phyloP scores from a whole-genome alignment of 2,113 vertebrate genomes.

The Toxotes jaculatrix region DNA sequence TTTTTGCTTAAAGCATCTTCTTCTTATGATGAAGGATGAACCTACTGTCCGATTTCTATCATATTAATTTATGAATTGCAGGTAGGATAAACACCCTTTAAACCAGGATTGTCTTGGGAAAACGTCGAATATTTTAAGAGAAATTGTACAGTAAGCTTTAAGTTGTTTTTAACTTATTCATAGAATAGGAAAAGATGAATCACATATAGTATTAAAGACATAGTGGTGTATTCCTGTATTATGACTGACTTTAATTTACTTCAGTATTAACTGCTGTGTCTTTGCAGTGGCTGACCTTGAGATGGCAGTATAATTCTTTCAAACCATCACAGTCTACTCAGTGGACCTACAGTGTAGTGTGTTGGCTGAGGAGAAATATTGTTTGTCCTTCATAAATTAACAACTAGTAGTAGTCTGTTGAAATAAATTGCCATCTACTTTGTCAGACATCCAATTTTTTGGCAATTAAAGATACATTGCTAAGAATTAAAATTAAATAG shows the following conservation, averaged over 20 bases:
- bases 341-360: background rate
- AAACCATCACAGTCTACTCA: background rate
- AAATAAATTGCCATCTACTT: background rate
- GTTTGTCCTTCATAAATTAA: slow-evolving; percentile 10
- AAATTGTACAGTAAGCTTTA: background rate
- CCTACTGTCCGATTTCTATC: background rate
- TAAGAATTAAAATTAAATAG: background rate
- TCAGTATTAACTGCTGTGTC: background rate
- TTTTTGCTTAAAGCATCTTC: background rate
- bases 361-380: slow-evolving; percentile 10
- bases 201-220: background rate
- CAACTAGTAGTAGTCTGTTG: slow-evolving; percentile 12
- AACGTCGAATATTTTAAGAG: background rate
- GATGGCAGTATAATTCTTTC: slow-evolving; percentile 68
- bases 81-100: background rate
- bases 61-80: background rate
- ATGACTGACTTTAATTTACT: background rate
- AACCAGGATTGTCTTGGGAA: background rate
- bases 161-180: background rate
- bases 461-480: background rate
- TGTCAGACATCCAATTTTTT: background rate
- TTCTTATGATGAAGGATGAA: background rate
- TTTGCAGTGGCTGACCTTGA: slow-evolving; percentile 14
- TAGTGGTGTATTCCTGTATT: background rate
- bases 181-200: background rate